Conservation (phyloP, 2,888 invertebrate species). For the Trissonchulus sp. region DNA sequence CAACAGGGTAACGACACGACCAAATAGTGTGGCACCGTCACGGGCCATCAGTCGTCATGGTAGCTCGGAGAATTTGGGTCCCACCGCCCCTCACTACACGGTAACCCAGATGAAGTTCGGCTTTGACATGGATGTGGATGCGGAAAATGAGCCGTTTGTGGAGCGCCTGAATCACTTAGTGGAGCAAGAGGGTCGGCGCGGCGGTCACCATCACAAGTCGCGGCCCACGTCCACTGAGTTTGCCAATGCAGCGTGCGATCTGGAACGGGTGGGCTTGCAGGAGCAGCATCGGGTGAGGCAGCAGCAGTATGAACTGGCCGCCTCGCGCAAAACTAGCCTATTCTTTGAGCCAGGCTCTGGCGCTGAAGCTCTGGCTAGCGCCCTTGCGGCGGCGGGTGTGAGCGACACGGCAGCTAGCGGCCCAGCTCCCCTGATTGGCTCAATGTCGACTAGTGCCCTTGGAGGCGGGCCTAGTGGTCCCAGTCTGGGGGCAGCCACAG, state of each 20-base stretch:
- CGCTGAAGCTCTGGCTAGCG: no score
- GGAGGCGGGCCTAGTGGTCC: background rate
- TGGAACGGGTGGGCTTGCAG: background rate
- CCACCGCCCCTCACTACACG: slow-evolving; percentile 44
- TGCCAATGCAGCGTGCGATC: background rate
- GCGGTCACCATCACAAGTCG: background rate
- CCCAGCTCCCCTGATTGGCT: background rate
- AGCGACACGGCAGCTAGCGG: background rate
- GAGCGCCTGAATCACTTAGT: slow-evolving; percentile 8
- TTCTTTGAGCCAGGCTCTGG: no score
- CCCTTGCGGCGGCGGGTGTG: background rate
- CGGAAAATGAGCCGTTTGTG: background rate
- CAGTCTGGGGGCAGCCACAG: no score
- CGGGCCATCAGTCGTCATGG: background rate
- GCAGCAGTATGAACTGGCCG: background rate
- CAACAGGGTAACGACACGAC: no score
- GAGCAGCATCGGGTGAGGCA: slow-evolving; percentile 43
- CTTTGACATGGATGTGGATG: slow-evolving; percentile 60
- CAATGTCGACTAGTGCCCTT: no score
- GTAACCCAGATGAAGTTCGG: slow-evolving; percentile 62
- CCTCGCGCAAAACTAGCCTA: no score
- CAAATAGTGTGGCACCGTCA: no score
- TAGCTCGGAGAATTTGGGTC: background rate
- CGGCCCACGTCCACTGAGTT: background rate
- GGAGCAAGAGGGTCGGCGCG: background rate